Base-by-base conservation (phyloP, 92 coral and sea anemone genomes). In the Zoanthus sansibaricus region DNA sequence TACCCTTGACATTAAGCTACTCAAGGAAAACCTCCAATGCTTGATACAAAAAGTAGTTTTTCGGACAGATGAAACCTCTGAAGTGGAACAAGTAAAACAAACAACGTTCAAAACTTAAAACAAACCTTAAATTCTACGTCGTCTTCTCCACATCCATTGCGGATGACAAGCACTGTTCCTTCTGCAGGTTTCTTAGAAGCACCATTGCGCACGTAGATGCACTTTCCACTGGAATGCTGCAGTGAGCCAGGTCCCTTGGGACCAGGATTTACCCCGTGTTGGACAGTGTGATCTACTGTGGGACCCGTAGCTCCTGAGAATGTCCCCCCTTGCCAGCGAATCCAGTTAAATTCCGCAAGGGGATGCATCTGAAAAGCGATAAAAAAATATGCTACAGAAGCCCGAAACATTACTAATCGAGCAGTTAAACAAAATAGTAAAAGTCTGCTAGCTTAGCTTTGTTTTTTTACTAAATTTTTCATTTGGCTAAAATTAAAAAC, bases 171-270 rank as follows among this genome's bases (percentile, higher is more conserved):
- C 20, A 51, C 48, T 17, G 95, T 94, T 20, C 97, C 97, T 8
- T 83, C 93, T 9, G 2, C 20, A 66, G 97, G 98, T 68, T 87
- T 92, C 1, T 14, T 30, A 33, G 4, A 87, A 44, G 93, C 98
- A 33, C 98, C 97, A 1, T 68, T 32, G 15, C 69, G 61, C 3
- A 97, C 92, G 77, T 97, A 98, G 37, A 95, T 42, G 75, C 99
- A 97, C 78, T 86, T 93, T 18, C 94, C 96, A 84, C 93, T 90
- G 3, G 86, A 75, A 14, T 97, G 98, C 54, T 92, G 97, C 42
- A 97, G 83, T 0, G 99, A 97, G 14, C 99, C 99, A 8, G 99
- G 99, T 1, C 99, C 99, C 25, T 90, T 88, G 6, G 91, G 89
- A 11, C 95, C 93, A 3, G 90, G 89, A 0, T 76, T 87, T 55